Evolutionary conservation across 2,113 vertebrate species (phyloP).

Genomic region (Sander lucioperca): DNA sequence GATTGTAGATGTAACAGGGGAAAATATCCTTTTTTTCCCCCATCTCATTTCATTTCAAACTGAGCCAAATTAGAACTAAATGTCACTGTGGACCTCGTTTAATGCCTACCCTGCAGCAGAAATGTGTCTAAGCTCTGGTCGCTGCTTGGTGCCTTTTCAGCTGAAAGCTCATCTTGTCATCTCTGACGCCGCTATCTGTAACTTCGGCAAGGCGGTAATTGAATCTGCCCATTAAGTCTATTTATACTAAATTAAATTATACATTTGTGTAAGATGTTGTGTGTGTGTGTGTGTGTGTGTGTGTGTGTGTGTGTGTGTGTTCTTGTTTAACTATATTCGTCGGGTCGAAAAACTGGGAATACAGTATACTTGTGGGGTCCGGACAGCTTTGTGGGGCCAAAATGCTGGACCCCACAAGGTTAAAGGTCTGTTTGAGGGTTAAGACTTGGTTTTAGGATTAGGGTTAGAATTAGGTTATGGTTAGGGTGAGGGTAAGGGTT

Average conservation of each 20-base stretch:
- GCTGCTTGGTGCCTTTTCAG: slow-evolving; percentile 3
- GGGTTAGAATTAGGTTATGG: no score
- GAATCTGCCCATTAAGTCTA: slow-evolving; percentile 43
- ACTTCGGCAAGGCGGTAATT: slow-evolving; percentile 39
- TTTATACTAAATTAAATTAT: slow-evolving; percentile 50
- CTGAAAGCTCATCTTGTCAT: slow-evolving; percentile 26
- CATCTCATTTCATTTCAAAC: neutral
- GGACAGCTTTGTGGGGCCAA: no score
- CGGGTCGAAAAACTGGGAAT: no score
- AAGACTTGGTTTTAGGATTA: no score
- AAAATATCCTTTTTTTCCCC: neutral
- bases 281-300: neutral
- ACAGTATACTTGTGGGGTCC: no score
- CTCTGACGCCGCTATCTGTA: slow-evolving; percentile 1
- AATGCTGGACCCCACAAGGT: no score
- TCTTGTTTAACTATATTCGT: no score
- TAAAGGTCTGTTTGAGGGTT: no score
- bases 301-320: neutral
- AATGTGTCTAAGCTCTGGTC: slow-evolving; percentile 13
- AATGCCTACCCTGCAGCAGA: slow-evolving; percentile 1
- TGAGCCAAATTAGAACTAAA: slow-evolving; percentile 25
- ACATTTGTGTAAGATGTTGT: slow-evolving; percentile 30
- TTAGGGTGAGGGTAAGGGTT: no score
- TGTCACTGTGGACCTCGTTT: slow-evolving; percentile 1
- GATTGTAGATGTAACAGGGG: neutral